Evolutionary conservation across 1,140 invertebrate genomes (phyloP), one percentile per base, ranked within the genome.

Genomic region (Brachionus angularis): DNA sequence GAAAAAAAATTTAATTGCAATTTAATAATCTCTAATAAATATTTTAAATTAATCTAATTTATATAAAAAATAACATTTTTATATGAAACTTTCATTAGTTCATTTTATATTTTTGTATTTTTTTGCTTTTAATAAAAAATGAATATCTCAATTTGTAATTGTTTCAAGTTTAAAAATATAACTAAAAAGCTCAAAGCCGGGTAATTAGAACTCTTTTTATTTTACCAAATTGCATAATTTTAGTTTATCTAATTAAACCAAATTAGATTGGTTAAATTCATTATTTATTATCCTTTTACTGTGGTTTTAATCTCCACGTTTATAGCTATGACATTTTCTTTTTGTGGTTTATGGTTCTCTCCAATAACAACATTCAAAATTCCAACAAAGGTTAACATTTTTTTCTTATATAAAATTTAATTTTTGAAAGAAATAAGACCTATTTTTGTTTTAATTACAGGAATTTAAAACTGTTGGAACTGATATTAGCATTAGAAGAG

Each of bases 201-300:
- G n/a, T n/a, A n/a, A n/a, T n/a, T n/a, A n/a, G n/a, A n/a, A n/a
- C n/a, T n/a, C n/a, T n/a, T n/a, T n/a, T n/a, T n/a, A n/a, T n/a
- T n/a, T n/a, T n/a, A n/a, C n/a, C n/a, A n/a, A n/a, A n/a, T n/a
- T n/a, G n/a, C n/a, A n/a, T n/a, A n/a, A n/a, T n/a, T n/a, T n/a
- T n/a, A n/a, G n/a, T n/a, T 27, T 29, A 33, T 55, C 27, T 39
- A 58, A 58, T 39, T 21, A 39, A 7, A 39, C 0, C 33, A 58
- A 23, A 39, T 58, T 58, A 58, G 25, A 58, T 58, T 36, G 36
- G 53, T 58, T 12, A 58, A 58, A 39, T 58, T 58, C 21, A 39
- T 58, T 36, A 34, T 58, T 39, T 18, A 58, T 39, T 58, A 58
- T 39, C 53, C 53, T 8, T 21, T 58, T 8, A 18, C 39, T 18